Percentiles rank a stretch among this genome's conserved stretches.
Evolutionary conservation across 2,797 vertebrate species (phyloP).

Genomic region (Lophius americanus): DNA sequence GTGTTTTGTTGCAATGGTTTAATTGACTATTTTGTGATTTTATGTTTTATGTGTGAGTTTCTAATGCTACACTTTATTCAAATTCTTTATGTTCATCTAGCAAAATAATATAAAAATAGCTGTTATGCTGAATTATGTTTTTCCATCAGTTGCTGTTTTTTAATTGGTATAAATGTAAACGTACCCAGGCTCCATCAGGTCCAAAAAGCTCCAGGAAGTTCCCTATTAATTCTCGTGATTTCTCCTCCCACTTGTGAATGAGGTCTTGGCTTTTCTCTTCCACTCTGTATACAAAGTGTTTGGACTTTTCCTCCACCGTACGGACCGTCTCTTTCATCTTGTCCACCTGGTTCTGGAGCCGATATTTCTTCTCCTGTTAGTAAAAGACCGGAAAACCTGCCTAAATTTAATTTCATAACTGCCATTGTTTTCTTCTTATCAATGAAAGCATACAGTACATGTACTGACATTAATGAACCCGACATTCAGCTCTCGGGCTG

Average conservation of each 20-base stretch:
- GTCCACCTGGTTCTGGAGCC: slow-evolving; percentile 97
- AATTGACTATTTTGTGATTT: not conserved
- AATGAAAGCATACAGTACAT: not conserved
- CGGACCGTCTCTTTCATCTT: slow-evolving; percentile 99
- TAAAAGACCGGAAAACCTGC: not conserved
- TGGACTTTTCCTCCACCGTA: slow-evolving; percentile 95
- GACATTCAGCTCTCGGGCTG: slow-evolving; percentile 95
- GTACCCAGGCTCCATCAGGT: slow-evolving; percentile 94
- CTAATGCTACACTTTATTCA: not conserved
- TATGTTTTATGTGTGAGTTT: not conserved
- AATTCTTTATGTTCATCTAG: no score
- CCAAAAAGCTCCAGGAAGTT: slow-evolving; percentile 98
- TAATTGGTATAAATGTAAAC: slow-evolving; percentile 50
- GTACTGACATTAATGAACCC: slow-evolving; percentile 93
- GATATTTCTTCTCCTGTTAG: slow-evolving; percentile 93
- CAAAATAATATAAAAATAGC: no score
- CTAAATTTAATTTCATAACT: not conserved
- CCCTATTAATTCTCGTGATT: slow-evolving; percentile 95
- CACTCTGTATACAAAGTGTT: slow-evolving; percentile 95
- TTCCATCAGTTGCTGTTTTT: not conserved
- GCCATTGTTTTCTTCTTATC: not conserved
- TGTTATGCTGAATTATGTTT: no score
- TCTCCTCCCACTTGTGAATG: slow-evolving; percentile 99
- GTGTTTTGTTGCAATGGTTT: not conserved
- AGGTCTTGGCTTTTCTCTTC: slow-evolving; percentile 99